Base-by-base conservation (phyloP, 2,888 invertebrate genomes). In the Allophyes oxyacanthae region DNA sequence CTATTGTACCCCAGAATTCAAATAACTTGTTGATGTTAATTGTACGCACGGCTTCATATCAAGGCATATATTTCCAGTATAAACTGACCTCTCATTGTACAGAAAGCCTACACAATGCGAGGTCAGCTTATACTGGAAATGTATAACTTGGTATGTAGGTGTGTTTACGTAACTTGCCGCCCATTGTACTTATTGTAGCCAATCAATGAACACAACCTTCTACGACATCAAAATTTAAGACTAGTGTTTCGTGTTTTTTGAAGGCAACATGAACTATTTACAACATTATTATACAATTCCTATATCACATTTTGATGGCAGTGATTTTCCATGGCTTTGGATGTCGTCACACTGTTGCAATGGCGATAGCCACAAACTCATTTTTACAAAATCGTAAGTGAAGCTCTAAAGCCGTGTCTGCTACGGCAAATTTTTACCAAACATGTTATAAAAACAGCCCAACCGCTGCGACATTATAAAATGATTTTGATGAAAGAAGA, bases 131-230 rank as follows among this genome's bases (percentile, higher is more conserved):
- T n/a, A n/a, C n/a, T n/a, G n/a, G n/a, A n/a, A n/a, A n/a, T n/a
- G n/a, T n/a, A n/a, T n/a, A n/a, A n/a, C n/a, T n/a, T n/a, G n/a
- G n/a, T n/a, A n/a, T n/a, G n/a, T n/a, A n/a, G n/a, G n/a, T n/a
- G n/a, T n/a, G 32, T 7, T 1, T 9, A 26, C 28, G n/a, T 43
- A 13, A 25, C 25, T 28, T 30, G 30, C 41, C 44, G n/a, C 42
- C 30, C 2, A 36, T 51, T 65, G 72, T 71, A 65, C 65, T 65
- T 71, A 37, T 37, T 25, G 30, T 32, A 40, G 1, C 11, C 65
- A 44, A 44, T 30, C 28, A 41, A 48, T 14, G 20, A 44, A 20
- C 11, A 64, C 15, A 37, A 28, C 13, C 26, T 30, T 25, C 26
- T 1, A 32, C 11, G 34, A 30, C 32, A 7, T 3, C 32, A 40